Conservation (phyloP, 2,113 vertebrate genomes). For the Mustela nigripes region DNA sequence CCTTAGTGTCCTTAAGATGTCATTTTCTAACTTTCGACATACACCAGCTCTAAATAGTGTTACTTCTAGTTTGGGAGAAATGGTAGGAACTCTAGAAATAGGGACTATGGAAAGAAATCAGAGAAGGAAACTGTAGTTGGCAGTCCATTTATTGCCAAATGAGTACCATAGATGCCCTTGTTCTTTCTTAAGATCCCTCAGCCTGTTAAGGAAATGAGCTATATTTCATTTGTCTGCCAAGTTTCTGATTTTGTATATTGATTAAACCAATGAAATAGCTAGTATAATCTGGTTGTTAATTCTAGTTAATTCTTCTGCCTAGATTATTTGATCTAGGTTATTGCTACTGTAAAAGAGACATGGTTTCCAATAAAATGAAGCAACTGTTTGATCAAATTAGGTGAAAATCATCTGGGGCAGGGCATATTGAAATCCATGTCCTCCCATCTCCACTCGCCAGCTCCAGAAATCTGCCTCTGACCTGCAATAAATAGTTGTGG, state of each 20-base stretch:
- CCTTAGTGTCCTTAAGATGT: not conserved
- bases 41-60: not conserved
- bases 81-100: not conserved
- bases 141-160: not conserved
- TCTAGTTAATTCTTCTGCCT: constrained; percentile 34
- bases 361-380: not conserved
- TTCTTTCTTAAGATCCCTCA: not conserved
- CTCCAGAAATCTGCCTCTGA: constrained; percentile 46
- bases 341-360: constrained; percentile 1
- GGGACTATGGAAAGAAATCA: not conserved
- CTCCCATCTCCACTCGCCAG: not conserved
- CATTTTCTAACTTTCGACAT: constrained; percentile 28
- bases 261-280: constrained; percentile 42
- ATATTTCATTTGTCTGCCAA: not conserved
- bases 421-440: not conserved
- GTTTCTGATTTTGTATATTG: constrained; percentile 44
- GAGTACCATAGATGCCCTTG: not conserved
- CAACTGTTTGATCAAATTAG: constrained; percentile 59
- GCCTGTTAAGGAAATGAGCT: constrained; percentile 17
- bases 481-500: not conserved
- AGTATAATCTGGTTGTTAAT: constrained; percentile 8
- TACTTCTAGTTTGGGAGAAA: constrained; percentile 33
- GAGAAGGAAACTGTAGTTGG: not conserved
- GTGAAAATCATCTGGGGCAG: not conserved
- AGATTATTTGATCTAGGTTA: constrained; percentile 39